Evolutionary conservation across 2,797 vertebrate genomes (phyloP), one percentile per base, ranked within the genome.

Genomic region (Macropodus opercularis): DNA sequence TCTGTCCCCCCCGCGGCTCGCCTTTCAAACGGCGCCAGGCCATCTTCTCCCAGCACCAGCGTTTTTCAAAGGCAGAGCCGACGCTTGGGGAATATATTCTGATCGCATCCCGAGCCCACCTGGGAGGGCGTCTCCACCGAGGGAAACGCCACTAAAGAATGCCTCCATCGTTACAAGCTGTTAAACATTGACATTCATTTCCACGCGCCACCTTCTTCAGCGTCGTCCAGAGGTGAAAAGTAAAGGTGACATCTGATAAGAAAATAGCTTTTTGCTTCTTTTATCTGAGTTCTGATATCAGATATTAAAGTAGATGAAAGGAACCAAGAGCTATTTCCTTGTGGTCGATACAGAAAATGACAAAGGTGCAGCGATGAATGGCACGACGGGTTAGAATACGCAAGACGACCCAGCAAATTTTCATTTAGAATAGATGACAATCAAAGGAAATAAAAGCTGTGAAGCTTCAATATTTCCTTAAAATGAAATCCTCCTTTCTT

Each of bases 21-120:
- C 57, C 85, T 88, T 78, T 83, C 86, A 87, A 81, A 81, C 77
- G 24, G 63, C 53, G 58, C 77, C 68, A 80, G 83, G 77, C 84
- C 84, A 83, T 85, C 81, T 71, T 85, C 81, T 68, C 61, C 63
- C 79, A 58, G 79, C 72, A 62, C 68, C 55, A 62, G 67, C 67
- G 49, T 75, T 69, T 88, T 87, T 86, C 83, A 86, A 88, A 89
- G 81, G 47, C 86, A 77, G 56, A 77, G 67, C 69, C 53, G 47
- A 74, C 32, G 54, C 78, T 70, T 5, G 26, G 81, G 84, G 77
- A 86, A 88, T 86, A 84, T 66, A 85, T 89, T 83, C 89, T 60
- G 77, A 75, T 69, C 54, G 51, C 76, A 78, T 64, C 77, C 49
- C 24, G 6, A 66, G 70, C 79, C 81, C 85, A 86, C 83, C 86